A percentile compares a stretch with the other conserved stretches of the same genome.
phyloP scores from a whole-genome alignment of 2,113 vertebrate genomes.

The Mohoua ochrocephala region DNA sequence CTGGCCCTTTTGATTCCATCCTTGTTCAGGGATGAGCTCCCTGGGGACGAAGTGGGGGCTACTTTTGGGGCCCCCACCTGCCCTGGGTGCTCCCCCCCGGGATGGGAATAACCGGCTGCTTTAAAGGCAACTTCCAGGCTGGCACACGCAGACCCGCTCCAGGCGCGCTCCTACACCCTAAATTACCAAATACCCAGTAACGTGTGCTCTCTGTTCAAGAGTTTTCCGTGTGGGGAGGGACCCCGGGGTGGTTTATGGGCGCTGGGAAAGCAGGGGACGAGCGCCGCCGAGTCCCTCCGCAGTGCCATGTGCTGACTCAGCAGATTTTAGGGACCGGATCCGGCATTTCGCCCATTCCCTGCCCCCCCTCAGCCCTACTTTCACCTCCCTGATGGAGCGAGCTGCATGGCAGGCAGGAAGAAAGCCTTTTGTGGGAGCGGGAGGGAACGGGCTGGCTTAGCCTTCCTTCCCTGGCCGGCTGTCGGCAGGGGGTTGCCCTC shows the following conservation, averaged over 20 bases:
- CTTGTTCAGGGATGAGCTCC: neutral
- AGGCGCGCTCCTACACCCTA: neutral
- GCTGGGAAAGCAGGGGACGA: neutral
- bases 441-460: neutral
- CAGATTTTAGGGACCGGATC: neutral
- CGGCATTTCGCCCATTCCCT: neutral
- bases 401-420: neutral
- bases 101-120: fast-evolving
- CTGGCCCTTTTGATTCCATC: neutral
- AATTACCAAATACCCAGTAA: neutral
- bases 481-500: neutral
- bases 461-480: neutral
- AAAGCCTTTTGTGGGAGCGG: neutral
- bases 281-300: fast-evolving
- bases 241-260: neutral
- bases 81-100: neutral
- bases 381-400: neutral
- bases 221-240: neutral
- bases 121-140: neutral
- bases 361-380: neutral
- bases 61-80: neutral
- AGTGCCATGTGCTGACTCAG: neutral
- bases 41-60: neutral
- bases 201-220: neutral
- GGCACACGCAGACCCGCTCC: neutral